A percentile compares a stretch with the other conserved stretches of the same genome.
Conservation (phyloP, 2,797 vertebrate species). For the Fistularia commersonii region DNA sequence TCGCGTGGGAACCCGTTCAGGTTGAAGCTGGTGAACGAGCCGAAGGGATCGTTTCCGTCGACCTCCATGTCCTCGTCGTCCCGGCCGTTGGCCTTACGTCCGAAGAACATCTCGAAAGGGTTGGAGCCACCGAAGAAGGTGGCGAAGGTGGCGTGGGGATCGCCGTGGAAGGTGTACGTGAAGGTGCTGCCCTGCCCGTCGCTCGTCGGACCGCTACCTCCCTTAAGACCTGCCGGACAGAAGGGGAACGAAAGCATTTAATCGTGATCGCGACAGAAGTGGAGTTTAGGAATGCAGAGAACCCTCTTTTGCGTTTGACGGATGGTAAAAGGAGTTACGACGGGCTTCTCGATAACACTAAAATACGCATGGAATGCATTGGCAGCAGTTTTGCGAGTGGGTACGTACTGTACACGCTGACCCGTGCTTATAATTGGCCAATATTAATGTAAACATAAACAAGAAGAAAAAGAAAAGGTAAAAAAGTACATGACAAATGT, state of each 20-base stretch:
- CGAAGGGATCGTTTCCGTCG: constrained; percentile 90
- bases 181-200: constrained; percentile 92
- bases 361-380: too few relatives aligned
- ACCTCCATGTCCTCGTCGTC: constrained; percentile 96
- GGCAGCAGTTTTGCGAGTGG: too few relatives aligned
- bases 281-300: too few relatives aligned
- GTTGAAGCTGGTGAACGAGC: constrained; percentile 89
- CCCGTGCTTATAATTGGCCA: too few relatives aligned
- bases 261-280: too few relatives aligned
- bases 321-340: too few relatives aligned
- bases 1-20: constrained; percentile 95
- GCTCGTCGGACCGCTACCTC: constrained; percentile 81
- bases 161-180: constrained; percentile 95
- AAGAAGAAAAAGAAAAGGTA: too few relatives aligned
- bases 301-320: too few relatives aligned
- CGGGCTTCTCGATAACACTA: too few relatives aligned
- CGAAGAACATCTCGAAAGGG: constrained; percentile 98
- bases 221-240: constrained; percentile 84
- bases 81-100: constrained; percentile 86
- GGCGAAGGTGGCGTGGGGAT: constrained; percentile 97
- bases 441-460: too few relatives aligned
- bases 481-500: too few relatives aligned
- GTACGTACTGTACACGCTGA: too few relatives aligned
- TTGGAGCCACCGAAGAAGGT: constrained; percentile 97
- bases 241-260: constrained; percentile 8